Percentiles rank a stretch among this genome's conserved stretches.
Evolutionary conservation across 2,113 vertebrate genomes (phyloP).

Genomic region (Ceyx cyanopectus): DNA sequence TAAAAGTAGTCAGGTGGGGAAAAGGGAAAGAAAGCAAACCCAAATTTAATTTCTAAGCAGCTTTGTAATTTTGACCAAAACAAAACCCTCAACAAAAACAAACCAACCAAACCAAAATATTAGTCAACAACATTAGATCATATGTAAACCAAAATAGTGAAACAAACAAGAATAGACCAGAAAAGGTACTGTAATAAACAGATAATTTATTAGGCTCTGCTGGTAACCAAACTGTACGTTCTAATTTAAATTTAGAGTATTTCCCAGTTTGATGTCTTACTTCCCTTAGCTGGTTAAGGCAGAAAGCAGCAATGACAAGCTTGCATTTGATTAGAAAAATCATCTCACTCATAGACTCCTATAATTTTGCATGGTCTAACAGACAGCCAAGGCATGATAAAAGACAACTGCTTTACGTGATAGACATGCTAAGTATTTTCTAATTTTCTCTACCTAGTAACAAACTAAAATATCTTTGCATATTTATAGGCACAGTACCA

Average conservation of each 20-base stretch:
- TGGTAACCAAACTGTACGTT: background rate
- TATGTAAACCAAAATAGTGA: background rate
- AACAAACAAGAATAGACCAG: background rate
- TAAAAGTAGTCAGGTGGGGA: background rate
- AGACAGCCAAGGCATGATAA: constrained; percentile 55
- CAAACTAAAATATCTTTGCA: constrained; percentile 43
- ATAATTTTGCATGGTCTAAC: constrained; percentile 49
- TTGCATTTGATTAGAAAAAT: constrained; percentile 20
- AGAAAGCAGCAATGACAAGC: constrained; percentile 19
- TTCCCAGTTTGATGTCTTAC: background rate
- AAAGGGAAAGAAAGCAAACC: background rate
- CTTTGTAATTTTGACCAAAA: background rate
- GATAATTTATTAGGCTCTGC: background rate
- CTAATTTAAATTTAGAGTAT: background rate
- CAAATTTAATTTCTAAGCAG: background rate
- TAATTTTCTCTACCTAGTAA: constrained; percentile 46
- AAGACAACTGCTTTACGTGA: constrained; percentile 49
- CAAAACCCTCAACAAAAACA: too few relatives aligned
- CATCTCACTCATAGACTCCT: background rate
- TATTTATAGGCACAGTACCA: constrained; percentile 15
- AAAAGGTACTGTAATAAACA: background rate
- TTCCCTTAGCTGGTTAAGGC: background rate
- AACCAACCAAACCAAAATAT: background rate
- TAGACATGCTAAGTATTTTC: constrained; percentile 59
- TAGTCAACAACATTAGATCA: background rate